Conservation (phyloP, 2,797 vertebrate genomes). For the Tapera naevia region DNA sequence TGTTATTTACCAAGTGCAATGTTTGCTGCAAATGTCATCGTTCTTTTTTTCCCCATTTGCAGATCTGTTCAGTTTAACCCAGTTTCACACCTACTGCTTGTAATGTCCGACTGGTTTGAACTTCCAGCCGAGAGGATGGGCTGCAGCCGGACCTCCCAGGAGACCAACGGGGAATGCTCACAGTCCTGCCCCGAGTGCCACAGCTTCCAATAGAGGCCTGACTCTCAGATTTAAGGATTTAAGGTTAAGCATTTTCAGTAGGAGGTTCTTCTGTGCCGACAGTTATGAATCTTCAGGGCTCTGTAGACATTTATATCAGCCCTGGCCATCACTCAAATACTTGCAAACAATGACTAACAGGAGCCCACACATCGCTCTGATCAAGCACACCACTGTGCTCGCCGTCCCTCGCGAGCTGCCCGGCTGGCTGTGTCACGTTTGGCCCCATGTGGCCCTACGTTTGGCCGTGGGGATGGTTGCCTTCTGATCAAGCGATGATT, state of each 20-base stretch:
- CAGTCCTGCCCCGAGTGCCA: neutral
- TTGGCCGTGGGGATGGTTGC: neutral
- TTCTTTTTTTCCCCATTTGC: neutral
- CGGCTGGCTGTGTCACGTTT: neutral
- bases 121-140: neutral
- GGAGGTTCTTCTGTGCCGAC: slow-evolving; percentile 17
- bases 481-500: accelerated
- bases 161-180: neutral
- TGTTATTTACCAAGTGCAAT: accelerated
- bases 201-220: neutral
- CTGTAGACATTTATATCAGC: neutral
- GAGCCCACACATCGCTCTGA: slow-evolving; percentile 37
- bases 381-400: neutral
- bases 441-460: neutral
- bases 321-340: slow-evolving; percentile 48
- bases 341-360: slow-evolving; percentile 42
- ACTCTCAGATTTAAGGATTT: neutral
- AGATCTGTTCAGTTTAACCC: neutral
- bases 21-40: neutral
- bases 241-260: slow-evolving; percentile 21
- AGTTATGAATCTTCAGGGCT: slow-evolving; percentile 27
- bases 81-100: neutral
- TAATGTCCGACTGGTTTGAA: neutral
- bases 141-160: neutral
- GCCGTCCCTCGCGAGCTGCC: neutral